Conservation (phyloP, 2,113 vertebrate species). For the Vulpes vulpes region DNA sequence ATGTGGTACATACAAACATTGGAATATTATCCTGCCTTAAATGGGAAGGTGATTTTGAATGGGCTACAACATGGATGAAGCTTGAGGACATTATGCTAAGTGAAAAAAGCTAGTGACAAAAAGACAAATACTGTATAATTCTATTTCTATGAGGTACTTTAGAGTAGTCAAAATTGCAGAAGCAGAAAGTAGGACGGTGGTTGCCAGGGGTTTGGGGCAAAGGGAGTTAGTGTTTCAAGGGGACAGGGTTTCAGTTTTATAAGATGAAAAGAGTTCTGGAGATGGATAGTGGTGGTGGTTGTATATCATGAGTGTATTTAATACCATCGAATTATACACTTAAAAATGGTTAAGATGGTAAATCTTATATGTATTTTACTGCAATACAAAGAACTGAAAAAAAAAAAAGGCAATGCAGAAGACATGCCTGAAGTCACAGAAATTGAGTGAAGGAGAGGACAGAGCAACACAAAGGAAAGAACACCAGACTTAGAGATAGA, state of each 20-base stretch:
- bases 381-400: neutral
- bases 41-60: neutral
- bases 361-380: neutral
- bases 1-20: neutral
- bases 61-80: neutral
- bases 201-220: neutral
- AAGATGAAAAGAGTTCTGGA: neutral
- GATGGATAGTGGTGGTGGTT: neutral
- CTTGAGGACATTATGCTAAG: neutral
- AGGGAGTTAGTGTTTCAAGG: neutral
- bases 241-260: neutral
- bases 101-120: neutral
- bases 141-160: neutral
- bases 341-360: neutral
- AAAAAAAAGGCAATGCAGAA: neutral
- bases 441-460: neutral
- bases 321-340: neutral
- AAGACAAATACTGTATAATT: neutral
- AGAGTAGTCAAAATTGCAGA: neutral
- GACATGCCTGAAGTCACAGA: neutral
- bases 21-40: neutral
- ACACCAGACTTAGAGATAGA: neutral
- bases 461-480: neutral
- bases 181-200: neutral
- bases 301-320: neutral